These are phyloP conservation scores for Bergia sp. DNA, from an alignment of 92 coral and sea anemone genomes.

Conservation along the genomic window DNA sequence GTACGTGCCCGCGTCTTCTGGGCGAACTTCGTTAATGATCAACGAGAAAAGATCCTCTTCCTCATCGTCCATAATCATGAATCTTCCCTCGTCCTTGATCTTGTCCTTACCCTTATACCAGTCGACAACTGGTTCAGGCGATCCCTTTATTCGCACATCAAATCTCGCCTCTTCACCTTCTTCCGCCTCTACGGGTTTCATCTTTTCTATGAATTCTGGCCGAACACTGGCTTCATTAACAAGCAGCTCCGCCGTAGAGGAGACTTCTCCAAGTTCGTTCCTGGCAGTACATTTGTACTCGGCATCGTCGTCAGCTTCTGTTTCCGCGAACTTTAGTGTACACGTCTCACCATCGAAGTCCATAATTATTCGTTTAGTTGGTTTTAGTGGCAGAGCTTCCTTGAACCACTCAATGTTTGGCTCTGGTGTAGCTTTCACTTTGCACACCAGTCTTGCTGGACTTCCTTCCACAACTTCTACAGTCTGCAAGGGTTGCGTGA, in stretches of 20 bases:
- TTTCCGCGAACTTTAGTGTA: constrained; percentile 65
- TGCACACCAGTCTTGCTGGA: constrained; percentile 74
- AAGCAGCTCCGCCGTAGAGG: constrained; percentile 78
- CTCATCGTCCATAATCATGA: constrained; percentile 76
- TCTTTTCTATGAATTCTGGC: constrained; percentile 72
- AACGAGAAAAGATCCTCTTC: constrained; percentile 83
- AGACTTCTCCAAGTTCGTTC: constrained; percentile 76
- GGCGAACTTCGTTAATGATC: constrained; percentile 69
- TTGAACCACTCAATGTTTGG: constrained; percentile 91
- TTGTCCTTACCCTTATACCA: constrained; percentile 86
- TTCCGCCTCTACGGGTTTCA: constrained; percentile 62
- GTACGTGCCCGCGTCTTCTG: constrained; percentile 81
- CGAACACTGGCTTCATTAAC: constrained; percentile 77
- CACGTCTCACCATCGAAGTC: constrained; percentile 62
- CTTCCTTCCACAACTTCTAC: constrained; percentile 73
- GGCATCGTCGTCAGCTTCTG: constrained; percentile 84
- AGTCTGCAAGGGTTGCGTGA: constrained; percentile 59
- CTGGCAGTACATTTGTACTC: constrained; percentile 82
- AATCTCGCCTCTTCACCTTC: constrained; percentile 82
- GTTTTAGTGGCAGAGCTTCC: constrained; percentile 70
- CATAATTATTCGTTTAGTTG: constrained; percentile 63
- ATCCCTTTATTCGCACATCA: constrained; percentile 79
- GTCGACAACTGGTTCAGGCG: constrained; percentile 80
- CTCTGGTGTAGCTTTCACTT: constrained; percentile 76
- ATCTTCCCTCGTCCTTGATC: constrained; percentile 82